Percentiles rank a stretch among this genome's conserved stretches.
These are phyloP conservation scores for Chrosomus eos DNA, from an alignment of 2,797 vertebrate species.

Conservation along the genomic window DNA sequence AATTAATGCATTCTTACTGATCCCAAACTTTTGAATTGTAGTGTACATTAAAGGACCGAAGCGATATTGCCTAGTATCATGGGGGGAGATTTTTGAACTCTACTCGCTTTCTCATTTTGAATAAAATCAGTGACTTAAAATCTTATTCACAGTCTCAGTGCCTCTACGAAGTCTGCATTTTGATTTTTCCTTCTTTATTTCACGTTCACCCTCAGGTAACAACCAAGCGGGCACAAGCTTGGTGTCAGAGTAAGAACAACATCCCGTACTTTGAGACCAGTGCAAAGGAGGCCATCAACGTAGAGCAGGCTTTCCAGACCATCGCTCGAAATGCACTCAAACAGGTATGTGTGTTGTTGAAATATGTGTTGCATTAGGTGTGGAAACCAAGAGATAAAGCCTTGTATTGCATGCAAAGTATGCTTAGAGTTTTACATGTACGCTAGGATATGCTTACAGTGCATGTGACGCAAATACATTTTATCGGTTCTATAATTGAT, in stretches of 20 bases:
- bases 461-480: too few species aligned
- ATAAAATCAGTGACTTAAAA: neutral
- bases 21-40: neutral
- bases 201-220: slow-evolving; percentile 83
- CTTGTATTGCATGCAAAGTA: neutral
- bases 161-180: neutral
- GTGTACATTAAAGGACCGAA: neutral
- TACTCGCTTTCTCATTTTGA: neutral
- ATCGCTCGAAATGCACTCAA: slow-evolving; percentile 99
- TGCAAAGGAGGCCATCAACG: slow-evolving; percentile 98
- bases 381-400: neutral
- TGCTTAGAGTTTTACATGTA: neutral
- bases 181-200: neutral
- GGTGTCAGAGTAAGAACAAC: slow-evolving; percentile 99
- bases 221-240: slow-evolving; percentile 96
- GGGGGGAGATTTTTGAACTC: neutral
- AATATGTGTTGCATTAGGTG: neutral
- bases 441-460: neutral
- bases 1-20: neutral
- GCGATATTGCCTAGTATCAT: neutral
- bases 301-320: slow-evolving; percentile 99
- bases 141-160: neutral
- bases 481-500: too few species aligned
- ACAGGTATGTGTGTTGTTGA: slow-evolving; percentile 80
- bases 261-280: slow-evolving; percentile 99